Evolutionary conservation across 2,888 invertebrate species (phyloP).

Genomic region (Anthophora plumipes): DNA sequence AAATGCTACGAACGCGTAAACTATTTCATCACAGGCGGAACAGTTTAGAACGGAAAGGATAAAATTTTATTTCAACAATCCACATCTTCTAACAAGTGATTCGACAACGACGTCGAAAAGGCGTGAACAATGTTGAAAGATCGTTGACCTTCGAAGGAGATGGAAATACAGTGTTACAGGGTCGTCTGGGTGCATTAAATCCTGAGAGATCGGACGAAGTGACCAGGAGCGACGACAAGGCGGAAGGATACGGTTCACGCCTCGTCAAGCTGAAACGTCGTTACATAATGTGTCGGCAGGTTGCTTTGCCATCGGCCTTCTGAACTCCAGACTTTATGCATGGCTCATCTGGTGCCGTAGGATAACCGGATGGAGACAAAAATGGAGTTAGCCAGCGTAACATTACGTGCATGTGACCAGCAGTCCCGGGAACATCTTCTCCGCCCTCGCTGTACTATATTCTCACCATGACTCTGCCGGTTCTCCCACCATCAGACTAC

Average conservation of each 20-base stretch:
- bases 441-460: too few species aligned
- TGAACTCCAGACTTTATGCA: conserved; percentile 73
- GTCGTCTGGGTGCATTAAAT: conserved; percentile 46
- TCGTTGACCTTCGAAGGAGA: conserved; percentile 48
- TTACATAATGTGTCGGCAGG: conserved; percentile 78
- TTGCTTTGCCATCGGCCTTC: conserved; percentile 76
- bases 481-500: too few species aligned
- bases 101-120: too few species aligned
- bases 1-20: too few species aligned
- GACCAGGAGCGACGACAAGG: conserved; percentile 69
- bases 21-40: too few species aligned
- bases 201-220: conserved; percentile 60
- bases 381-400: neutral
- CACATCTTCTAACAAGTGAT: too few species aligned
- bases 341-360: conserved; percentile 23
- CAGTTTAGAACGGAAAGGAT: too few species aligned
- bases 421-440: too few species aligned
- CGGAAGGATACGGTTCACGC: conserved; percentile 77
- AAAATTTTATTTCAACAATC: too few species aligned
- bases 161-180: neutral
- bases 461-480: too few species aligned
- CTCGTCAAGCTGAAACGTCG: conserved; percentile 76
- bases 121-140: conserved; percentile 2
- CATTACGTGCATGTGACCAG: too few species aligned
- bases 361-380: conserved; percentile 24